Percentiles rank a stretch among this genome's conserved stretches.
These are phyloP conservation scores for Fukomys damarensis DNA, from an alignment of 2,113 vertebrate genomes.

Conservation along the genomic window DNA sequence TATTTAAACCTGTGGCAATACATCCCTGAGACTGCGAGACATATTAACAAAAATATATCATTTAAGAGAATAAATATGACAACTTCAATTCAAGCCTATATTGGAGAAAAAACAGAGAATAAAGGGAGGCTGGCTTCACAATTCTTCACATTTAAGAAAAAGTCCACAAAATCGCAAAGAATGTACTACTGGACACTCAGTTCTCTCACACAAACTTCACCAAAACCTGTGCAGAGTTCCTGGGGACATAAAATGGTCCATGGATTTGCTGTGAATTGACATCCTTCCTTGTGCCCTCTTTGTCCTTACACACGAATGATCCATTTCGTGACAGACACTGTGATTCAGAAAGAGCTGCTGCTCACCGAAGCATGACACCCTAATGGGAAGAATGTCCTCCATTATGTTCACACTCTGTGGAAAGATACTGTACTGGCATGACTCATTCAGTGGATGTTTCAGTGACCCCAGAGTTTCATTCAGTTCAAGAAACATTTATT, in stretches of 20 bases:
- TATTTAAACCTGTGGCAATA: neutral
- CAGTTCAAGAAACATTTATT: constrained; percentile 9
- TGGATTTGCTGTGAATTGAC: neutral
- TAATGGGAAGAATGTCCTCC: neutral
- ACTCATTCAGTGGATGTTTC: neutral
- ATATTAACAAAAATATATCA: constrained; percentile 34
- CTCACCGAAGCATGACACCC: constrained; percentile 31
- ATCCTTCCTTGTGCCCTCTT: constrained; percentile 10
- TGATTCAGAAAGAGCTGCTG: neutral
- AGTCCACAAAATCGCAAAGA: constrained; percentile 14
- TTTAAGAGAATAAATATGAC: constrained; percentile 55
- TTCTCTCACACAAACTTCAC: constrained; percentile 37
- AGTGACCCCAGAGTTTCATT: neutral
- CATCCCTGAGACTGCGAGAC: neutral
- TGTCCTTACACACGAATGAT: neutral
- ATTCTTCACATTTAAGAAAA: constrained; percentile 44
- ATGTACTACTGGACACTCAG: neutral
- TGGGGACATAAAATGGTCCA: constrained; percentile 28
- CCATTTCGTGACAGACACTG: constrained; percentile 10
- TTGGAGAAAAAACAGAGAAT: constrained; percentile 43
- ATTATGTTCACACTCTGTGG: neutral
- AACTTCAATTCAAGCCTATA: constrained; percentile 58
- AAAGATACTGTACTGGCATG: neutral
- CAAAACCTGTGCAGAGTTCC: constrained; percentile 41
- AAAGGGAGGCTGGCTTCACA: constrained; percentile 21